These are phyloP conservation scores for Nibea coibor DNA, from an alignment of 2,113 vertebrate genomes.

Conservation along the genomic window DNA sequence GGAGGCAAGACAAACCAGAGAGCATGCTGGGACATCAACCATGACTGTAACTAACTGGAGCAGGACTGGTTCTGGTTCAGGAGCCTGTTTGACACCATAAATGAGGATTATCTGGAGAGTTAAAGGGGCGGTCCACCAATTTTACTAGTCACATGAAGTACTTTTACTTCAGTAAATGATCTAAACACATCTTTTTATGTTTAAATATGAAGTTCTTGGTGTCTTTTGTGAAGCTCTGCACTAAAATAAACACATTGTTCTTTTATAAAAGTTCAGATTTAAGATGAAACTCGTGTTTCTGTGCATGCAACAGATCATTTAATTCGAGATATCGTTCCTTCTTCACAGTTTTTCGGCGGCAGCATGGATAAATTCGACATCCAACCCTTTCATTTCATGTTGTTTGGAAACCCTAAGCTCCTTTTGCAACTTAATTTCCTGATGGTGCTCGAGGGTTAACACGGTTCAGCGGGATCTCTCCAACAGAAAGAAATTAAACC, in stretches of 20 bases:
- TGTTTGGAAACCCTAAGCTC: conserved; percentile 53
- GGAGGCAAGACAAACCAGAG: conserved; percentile 15
- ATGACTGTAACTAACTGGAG: no score
- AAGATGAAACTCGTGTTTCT: not conserved
- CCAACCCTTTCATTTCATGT: conserved; percentile 26
- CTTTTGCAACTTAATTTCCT: conserved; percentile 58
- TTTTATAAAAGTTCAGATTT: no score
- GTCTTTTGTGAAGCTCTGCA: no score
- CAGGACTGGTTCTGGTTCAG: not conserved
- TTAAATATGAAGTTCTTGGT: no score
- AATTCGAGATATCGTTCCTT: not conserved
- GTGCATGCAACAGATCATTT: conserved; percentile 5
- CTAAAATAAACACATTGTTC: no score
- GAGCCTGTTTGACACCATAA: not conserved
- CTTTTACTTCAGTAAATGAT: no score
- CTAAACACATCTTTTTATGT: no score
- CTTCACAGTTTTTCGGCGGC: not conserved
- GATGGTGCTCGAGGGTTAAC: conserved; percentile 52
- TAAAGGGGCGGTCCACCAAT: not conserved
- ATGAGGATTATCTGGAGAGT: not conserved
- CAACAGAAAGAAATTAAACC: conserved; percentile 67
- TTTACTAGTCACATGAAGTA: no score
- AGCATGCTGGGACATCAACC: conserved; percentile 14
- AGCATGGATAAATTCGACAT: not conserved
- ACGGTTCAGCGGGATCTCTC: conserved; percentile 61